These are phyloP conservation scores for Pseudochaenichthys georgianus DNA, from an alignment of 2,797 vertebrate genomes.

Conservation along the genomic window DNA sequence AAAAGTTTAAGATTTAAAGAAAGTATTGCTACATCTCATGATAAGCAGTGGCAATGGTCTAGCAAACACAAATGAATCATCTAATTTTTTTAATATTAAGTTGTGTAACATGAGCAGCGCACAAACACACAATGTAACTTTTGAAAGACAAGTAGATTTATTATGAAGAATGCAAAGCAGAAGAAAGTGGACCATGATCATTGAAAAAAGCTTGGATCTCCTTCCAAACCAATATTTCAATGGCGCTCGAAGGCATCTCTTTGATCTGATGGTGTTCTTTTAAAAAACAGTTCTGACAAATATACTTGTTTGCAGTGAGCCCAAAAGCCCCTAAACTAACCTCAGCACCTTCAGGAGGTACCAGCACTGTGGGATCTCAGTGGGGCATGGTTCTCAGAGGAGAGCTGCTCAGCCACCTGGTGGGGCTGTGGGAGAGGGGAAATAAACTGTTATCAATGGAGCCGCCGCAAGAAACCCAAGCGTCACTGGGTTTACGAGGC, in stretches of 20 bases:
- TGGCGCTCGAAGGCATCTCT: constrained; percentile 38
- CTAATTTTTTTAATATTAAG: neutral
- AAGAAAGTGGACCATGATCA: neutral
- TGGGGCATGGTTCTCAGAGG: constrained; percentile 17
- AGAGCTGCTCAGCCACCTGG: constrained; percentile 62
- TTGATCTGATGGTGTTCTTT: constrained; percentile 44
- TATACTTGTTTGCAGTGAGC: constrained; percentile 33
- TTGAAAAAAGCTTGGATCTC: constrained; percentile 6
- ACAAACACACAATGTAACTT: neutral
- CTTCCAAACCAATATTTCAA: constrained; percentile 38
- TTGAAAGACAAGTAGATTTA: neutral
- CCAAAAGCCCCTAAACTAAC: constrained; percentile 46
- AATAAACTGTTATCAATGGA: constrained; percentile 59
- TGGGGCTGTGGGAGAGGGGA: constrained; percentile 75
- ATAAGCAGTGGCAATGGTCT: neutral
- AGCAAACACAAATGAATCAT: neutral
- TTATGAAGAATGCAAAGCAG: neutral
- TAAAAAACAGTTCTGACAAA: constrained; percentile 42
- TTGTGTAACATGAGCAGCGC: neutral
- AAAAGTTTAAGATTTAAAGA: constrained; percentile 1
- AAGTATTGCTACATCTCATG: neutral
- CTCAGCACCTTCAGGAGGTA: constrained; percentile 22
- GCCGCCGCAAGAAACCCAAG: constrained; percentile 50
- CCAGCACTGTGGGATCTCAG: constrained; percentile 1
- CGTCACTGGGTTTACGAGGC: constrained; percentile 53